Evolutionary conservation across 2,113 vertebrate genomes (phyloP), one percentile per base, ranked within the genome.

Genomic region (Athene cunicularia): DNA sequence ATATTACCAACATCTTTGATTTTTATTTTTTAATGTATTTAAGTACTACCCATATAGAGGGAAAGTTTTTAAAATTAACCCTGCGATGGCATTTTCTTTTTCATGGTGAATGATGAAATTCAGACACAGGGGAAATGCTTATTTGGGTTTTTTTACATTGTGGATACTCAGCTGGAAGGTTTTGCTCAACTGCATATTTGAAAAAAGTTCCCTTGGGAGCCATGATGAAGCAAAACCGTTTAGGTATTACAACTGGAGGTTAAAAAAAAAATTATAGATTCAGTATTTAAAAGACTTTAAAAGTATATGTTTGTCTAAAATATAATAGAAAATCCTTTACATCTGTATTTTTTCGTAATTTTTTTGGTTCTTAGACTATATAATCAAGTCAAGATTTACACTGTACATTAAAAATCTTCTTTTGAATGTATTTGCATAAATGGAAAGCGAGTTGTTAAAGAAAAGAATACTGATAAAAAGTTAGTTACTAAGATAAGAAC

Each of bases 321-420:
- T 98, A 98, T 93, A 97, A 98, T 98, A 98, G 88, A 98, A 98
- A 98, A 97, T 97, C 91, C 68, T 97, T 97, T 98, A 97, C 62
- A 88, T 97, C 97, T 97, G 35, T 94, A 93, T 94, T 92, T 94
- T 96, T 88, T 94, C 87, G 4, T 97, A 90, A 35, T 47, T 96
- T 97, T 97, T 98, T 98, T 97, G 92, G 96, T 95, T 96, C 91
- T 96, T 97, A 97, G 96, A 95, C 59, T 95, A 94, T 96, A 97
- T 96, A 96, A 95, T 95, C 83, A 97, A 97, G 97, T 96, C 92
- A 81, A 92, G 97, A 94, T 86, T 96, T 98, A 97, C 88, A 94
- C 75, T 96, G 92, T 97, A 97, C 95, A 97, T 86, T 97, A 98
- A 94, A 91, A 95, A 88, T 87, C 93, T 95, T 95, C 41, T 86